These are phyloP conservation scores for Sebastolobus altivelis DNA, from an alignment of 2,797 vertebrate species.

Conservation along the genomic window DNA sequence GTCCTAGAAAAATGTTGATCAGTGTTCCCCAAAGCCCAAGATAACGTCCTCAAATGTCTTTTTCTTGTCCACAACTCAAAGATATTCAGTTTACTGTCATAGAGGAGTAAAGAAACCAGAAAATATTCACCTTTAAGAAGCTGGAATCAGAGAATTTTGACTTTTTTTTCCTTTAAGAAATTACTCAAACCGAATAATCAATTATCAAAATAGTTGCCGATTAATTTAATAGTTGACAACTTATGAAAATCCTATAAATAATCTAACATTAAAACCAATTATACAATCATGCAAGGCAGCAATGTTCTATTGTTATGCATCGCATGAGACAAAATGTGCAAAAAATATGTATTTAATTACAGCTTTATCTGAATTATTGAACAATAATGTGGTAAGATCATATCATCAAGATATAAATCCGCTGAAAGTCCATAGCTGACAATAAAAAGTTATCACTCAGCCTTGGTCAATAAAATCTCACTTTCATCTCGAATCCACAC, in stretches of 20 bases:
- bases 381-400: not conserved
- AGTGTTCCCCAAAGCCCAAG: no score
- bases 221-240: no score
- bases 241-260: not conserved
- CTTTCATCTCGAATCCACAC: constrained; percentile 4
- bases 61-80: no score
- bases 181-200: no score
- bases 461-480: not conserved
- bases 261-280: not conserved
- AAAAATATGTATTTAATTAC: not conserved
- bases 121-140: no score
- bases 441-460: not conserved
- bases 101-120: no score
- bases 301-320: not conserved
- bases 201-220: no score
- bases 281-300: not conserved
- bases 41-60: no score
- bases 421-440: not conserved
- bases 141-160: no score
- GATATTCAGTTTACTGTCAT: no score
- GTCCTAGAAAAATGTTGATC: no score
- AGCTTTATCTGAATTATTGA: not conserved
- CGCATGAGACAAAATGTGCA: not conserved
- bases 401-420: not conserved
- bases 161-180: no score